Percentiles rank a stretch among this genome's conserved stretches.
These are phyloP conservation scores for Alcedo atthis DNA, from an alignment of 2,797 vertebrate genomes.

Conservation along the genomic window DNA sequence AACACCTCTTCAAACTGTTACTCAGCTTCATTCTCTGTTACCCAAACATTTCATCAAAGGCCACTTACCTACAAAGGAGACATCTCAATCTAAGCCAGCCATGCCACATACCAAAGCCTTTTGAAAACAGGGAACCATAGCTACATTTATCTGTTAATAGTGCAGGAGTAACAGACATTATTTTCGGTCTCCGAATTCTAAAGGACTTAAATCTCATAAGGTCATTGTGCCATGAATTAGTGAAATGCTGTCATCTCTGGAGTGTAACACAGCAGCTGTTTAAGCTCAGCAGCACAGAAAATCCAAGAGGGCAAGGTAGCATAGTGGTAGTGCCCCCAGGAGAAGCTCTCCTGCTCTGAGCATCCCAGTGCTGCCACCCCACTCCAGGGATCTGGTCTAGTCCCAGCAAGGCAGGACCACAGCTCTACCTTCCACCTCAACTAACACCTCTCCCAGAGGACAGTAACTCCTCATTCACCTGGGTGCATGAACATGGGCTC, in stretches of 20 bases:
- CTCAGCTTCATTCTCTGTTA: not conserved
- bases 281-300: not conserved
- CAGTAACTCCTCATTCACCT: not conserved
- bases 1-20: slow-evolving; percentile 15
- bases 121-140: slow-evolving; percentile 9
- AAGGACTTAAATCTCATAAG: not conserved
- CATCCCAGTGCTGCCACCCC: rapidly evolving
- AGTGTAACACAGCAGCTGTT: not conserved
- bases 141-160: not conserved
- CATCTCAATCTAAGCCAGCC: not conserved
- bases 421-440: not conserved
- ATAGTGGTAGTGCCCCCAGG: too few species aligned
- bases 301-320: not conserved
- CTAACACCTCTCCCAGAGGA: not conserved
- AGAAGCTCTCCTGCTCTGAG: not conserved
- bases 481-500: not conserved
- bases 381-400: rapidly evolving
- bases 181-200: not conserved
- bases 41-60: slow-evolving; percentile 30
- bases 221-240: not conserved
- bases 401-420: not conserved
- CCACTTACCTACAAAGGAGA: not conserved
- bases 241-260: not conserved
- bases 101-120: not conserved
- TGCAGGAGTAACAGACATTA: not conserved